Base-by-base conservation (phyloP, 1,140 invertebrate genomes). In the Drepana arcuata region DNA sequence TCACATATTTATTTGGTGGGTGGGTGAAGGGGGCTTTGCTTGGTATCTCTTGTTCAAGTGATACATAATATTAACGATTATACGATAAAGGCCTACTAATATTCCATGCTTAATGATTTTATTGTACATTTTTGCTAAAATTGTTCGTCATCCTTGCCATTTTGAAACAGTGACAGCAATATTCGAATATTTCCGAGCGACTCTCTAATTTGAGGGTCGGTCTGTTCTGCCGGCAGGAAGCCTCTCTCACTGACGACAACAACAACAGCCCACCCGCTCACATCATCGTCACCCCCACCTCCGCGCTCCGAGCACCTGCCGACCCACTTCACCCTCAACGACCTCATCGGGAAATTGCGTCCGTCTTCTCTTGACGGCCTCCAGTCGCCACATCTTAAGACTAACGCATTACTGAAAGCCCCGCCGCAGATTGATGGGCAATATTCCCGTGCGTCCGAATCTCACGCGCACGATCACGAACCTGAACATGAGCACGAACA, bases 1-100 rank as follows among this genome's bases (percentile, higher is more conserved):
- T 70, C 36, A 33, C 14, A 42, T 47, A 55, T 56, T 34, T 49
- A 73, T 79, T 84, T 84, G 83, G 83, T 84, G 83, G 81, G 71
- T 84, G 83, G 83, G 79, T 79, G 75, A 77, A 80, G 74, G 81
- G 77, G 81, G 80, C 83, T 84, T 84, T 84, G 83, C 83, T 84
- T 84, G 83, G 83, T 84, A 84, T 84, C 82, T 84, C 83, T 74
- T 71, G 41, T 40, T 59, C 14, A 48, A 37, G 37, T 40, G 33
- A 47, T 43, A 43, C 41, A 33, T 23, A 24, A 14, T 29, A 27
- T 15, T 40, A n/a, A n/a, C n/a, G n/a, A n/a, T n/a, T n/a, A n/a
- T n/a, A n/a, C n/a, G n/a, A n/a, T n/a, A n/a, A n/a, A n/a, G n/a
- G n/a, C n/a, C n/a, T n/a, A n/a, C n/a, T n/a, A n/a, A n/a, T n/a